phyloP scores from a whole-genome alignment of 30 jellyfish, hydroid and myxozoan species.

The Aurelia aurita region DNA sequence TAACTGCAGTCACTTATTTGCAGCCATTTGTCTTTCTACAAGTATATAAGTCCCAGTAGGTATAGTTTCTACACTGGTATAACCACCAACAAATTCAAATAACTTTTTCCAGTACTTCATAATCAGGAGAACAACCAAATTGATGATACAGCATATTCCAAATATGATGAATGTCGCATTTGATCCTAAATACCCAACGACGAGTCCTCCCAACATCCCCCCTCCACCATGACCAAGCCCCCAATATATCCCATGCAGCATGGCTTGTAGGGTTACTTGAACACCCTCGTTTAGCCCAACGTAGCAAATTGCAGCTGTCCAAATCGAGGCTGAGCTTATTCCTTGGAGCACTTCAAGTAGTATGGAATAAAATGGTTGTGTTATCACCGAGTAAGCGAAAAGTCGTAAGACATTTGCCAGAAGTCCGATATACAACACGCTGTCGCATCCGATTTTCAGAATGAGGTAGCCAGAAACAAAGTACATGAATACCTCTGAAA shows the following conservation, averaged over 20 bases:
- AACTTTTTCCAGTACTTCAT: constrained; percentile 90
- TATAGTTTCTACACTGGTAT: constrained; percentile 92
- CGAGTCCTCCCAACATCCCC: constrained; percentile 96
- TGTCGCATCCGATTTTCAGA: constrained; percentile 94
- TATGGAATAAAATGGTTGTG: constrained; percentile 86
- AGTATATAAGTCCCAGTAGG: constrained; percentile 96
- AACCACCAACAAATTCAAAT: constrained; percentile 81
- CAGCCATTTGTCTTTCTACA: constrained; percentile 24
- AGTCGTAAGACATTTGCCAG: constrained; percentile 90
- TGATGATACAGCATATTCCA: constrained; percentile 76
- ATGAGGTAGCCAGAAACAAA: constrained; percentile 89
- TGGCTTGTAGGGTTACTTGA: constrained; percentile 97
- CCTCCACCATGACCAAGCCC: constrained; percentile 99
- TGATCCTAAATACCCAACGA: constrained; percentile 90
- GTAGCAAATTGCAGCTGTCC: constrained; percentile 98
- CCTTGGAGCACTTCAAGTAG: constrained; percentile 92
- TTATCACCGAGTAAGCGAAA: constrained; percentile 83
- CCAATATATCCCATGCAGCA: constrained; percentile 97
- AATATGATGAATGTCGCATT: constrained; percentile 85
- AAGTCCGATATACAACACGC: constrained; percentile 92
- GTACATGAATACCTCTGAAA: constrained; percentile 95
- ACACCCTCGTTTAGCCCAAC: constrained; percentile 98
- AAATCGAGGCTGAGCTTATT: constrained; percentile 95
- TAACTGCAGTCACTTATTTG: too few relatives aligned
- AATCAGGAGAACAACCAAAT: constrained; percentile 60